These are phyloP conservation scores for Seriola rivoliana DNA, from an alignment of 2,113 vertebrate species.

Conservation along the genomic window DNA sequence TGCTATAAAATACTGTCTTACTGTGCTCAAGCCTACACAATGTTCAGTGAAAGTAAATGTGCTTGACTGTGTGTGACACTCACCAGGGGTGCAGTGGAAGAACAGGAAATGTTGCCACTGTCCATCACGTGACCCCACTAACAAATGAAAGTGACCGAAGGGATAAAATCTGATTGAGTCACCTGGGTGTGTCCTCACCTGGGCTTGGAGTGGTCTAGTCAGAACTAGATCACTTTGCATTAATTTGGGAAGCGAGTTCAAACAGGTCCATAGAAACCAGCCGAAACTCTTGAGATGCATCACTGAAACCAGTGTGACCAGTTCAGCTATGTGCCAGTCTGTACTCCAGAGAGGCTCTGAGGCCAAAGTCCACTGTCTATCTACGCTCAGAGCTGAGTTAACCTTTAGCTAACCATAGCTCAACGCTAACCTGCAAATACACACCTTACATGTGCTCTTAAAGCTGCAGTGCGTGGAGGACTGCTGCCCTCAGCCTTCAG, in stretches of 20 bases:
- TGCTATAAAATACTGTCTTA: too few relatives aligned
- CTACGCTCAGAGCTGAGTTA: slow-evolving; percentile 15
- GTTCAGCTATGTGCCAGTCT: slow-evolving; percentile 15
- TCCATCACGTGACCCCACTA: neutral
- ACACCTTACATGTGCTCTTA: neutral
- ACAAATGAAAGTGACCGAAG: neutral
- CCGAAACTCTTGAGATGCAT: neutral
- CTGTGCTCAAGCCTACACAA: neutral
- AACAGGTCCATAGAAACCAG: slow-evolving; percentile 5
- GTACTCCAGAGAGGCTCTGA: neutral
- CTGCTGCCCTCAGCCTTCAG: neutral
- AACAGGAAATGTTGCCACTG: neutral
- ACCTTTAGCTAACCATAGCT: slow-evolving; percentile 28
- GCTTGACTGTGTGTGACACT: too few relatives aligned
- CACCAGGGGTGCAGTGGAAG: neutral
- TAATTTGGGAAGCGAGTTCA: neutral
- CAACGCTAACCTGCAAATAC: neutral
- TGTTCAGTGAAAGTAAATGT: neutral
- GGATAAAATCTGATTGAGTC: neutral
- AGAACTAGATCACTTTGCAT: neutral
- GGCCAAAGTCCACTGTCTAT: slow-evolving; percentile 35
- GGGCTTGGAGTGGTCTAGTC: neutral
- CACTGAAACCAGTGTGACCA: slow-evolving; percentile 32
- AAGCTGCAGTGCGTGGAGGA: neutral
- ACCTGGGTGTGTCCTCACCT: neutral